Base-by-base conservation (phyloP, 1,140 invertebrate species). In the Thaumetopoea pityocampa region DNA sequence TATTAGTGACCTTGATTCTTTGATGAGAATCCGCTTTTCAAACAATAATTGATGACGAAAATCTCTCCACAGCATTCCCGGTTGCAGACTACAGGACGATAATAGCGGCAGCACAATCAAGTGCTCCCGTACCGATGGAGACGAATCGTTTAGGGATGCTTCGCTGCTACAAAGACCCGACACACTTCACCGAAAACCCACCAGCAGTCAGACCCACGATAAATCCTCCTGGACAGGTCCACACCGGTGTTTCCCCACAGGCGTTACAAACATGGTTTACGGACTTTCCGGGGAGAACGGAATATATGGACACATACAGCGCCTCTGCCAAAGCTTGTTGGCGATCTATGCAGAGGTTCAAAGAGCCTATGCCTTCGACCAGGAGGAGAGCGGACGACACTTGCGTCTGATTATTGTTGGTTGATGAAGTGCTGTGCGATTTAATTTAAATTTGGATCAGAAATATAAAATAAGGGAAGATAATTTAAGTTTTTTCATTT, bases 251-350 rank as follows among this genome's bases (percentile, higher is more conserved):
- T 0, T 38, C 53, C 2, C 81, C 87, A 9, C 66, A 80, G 34
- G 66, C 67, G 4, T 64, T 86, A 8, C 64, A 73, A n/a, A 63
- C 68, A 2, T 89, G 86, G 85, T 86, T 85, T 32, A 69, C 70
- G 2, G 81, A 81, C 4, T 85, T 78, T 38, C 87, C 86, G 0
- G 88, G 88, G 3, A 64, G 82, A 6, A 86, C 88, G 0, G 89
- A 90, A 44, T 91, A 90, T 30, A 84, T 87, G 71, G 88, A 89
- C 42, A 87, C 83, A 0, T 85, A 88, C 27, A 87, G 86, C 19
- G 87, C 87, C 7, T 71, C 87, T 2, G 89, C 87, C 1, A 65
- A 88, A 26, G 85, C 81, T 2, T 87, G 88, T 33, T 86, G 89
- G 67, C 83, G 86, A 34, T 87, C 85, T 23, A 86, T 85, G 53